Evolutionary conservation across 2,113 vertebrate genomes (phyloP).

Genomic region (Emydocephalus ijimae): DNA sequence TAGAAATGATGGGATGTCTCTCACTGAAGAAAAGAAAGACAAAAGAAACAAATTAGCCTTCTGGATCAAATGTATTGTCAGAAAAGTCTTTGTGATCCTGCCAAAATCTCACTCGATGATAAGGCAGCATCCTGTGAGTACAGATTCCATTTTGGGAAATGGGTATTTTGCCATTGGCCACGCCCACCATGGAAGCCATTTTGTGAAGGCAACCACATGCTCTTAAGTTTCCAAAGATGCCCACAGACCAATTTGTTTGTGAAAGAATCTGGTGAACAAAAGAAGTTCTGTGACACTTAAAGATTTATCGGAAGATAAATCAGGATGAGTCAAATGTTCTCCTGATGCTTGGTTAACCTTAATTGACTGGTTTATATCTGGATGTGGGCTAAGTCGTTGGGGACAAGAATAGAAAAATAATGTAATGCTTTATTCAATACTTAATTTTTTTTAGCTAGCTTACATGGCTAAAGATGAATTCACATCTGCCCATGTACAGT

Average conservation of each 20-base stretch:
- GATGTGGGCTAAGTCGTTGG: neutral
- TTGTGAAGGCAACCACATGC: neutral
- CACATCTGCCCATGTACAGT: no score
- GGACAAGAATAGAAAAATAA: no score
- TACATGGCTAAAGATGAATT: neutral
- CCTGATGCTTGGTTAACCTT: neutral
- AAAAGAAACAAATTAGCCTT: neutral
- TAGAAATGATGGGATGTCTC: neutral
- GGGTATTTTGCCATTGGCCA: neutral
- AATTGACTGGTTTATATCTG: neutral
- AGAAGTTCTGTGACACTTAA: neutral
- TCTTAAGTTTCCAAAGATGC: no score
- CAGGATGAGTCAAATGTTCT: neutral
- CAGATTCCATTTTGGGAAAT: neutral
- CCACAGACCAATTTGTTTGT: neutral
- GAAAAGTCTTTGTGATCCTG: neutral
- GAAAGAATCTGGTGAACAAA: neutral
- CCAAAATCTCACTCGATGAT: neutral
- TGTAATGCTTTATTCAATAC: neutral
- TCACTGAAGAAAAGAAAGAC: neutral
- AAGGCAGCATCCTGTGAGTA: neutral
- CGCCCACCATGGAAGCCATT: neutral
- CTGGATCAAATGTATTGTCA: neutral
- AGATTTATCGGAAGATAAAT: neutral
- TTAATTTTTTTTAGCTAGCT: neutral